phyloP scores from a whole-genome alignment of 1,140 invertebrate genomes.

The Papilio helenus region DNA sequence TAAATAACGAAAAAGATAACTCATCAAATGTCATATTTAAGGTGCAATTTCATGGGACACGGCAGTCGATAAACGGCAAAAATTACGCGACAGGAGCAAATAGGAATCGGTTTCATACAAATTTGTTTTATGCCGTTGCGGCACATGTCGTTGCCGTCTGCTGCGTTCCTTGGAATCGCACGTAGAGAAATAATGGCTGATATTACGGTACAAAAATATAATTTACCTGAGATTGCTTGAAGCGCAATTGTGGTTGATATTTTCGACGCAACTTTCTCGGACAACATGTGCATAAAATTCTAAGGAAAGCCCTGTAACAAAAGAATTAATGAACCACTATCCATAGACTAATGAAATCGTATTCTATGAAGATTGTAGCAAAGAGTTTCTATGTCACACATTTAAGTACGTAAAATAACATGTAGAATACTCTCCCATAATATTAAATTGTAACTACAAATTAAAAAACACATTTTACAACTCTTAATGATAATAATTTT shows the following conservation, averaged over 20 bases:
- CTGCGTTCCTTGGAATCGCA: too few relatives aligned
- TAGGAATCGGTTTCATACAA: too few relatives aligned
- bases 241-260: slow-evolving; percentile 90
- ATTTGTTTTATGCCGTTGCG: too few relatives aligned
- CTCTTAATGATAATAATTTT: too few relatives aligned
- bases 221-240: slow-evolving; percentile 91
- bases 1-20: slow-evolving; percentile 44
- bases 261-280: slow-evolving; percentile 88
- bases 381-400: not conserved
- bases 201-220: not conserved
- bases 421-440: too few relatives aligned
- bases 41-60: too few relatives aligned
- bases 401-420: not conserved
- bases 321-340: not conserved
- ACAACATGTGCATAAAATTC: slow-evolving; percentile 92
- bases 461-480: too few relatives aligned
- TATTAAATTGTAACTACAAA: too few relatives aligned
- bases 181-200: not conserved
- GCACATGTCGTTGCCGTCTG: not conserved
- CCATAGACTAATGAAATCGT: not conserved
- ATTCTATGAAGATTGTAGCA: not conserved
- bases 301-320: slow-evolving; percentile 90
- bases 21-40: not conserved
- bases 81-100: too few relatives aligned
- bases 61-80: too few relatives aligned